Base-by-base conservation (phyloP, 92 coral and sea anemone genomes). In the Parazoanthus atlanticus region DNA sequence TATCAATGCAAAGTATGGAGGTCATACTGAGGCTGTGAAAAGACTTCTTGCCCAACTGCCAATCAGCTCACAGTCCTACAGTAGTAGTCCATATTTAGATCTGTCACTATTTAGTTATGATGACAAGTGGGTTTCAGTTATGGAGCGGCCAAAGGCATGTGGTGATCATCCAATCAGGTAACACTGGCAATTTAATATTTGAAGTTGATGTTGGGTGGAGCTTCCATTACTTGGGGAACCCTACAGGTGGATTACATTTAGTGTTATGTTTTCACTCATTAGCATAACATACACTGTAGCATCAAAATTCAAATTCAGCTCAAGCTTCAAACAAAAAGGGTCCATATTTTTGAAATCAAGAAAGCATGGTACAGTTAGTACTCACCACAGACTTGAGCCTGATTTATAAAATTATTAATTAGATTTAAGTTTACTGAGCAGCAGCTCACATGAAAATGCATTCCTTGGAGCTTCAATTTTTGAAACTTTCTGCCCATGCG, bases 161-260 rank as follows among this genome's bases (percentile, higher is more conserved):
- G 99, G 99, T 71, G 99, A 97, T 86, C 99, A 97, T 80, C 99
- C 99, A 77, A 97, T 97, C 88, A 94, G 99, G 99, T 97, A 46
- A 75, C 84, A 26, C n/a, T 74, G 29, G 0, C 84, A 54, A 30
- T 2, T n/a, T 77, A 41, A 38, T 75, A 21, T 16, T 17, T 30
- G 49, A 43, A 6, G 0, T 52, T 52, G 10, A 52, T 13, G 58
- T 52, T 52, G 21, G 69, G 26, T 61, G 26, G 28, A 25, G 69
- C 28, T 61, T 25, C 26, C 26, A 25, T 19, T 61, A 25, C 69
- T 17, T 61, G 7, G 28, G 1, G 21, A 23, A 61, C 2, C 10
- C 49, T 8, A 46, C 12, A 43, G 11, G 47, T 43, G 47, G 47
- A 43, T 43, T 43, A 43, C 47, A 46, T 46, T 9, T 52, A 52